Evolutionary conservation across 2,797 vertebrate species (phyloP), one percentile per base, ranked within the genome.

Genomic region (Tapirus indicus): DNA sequence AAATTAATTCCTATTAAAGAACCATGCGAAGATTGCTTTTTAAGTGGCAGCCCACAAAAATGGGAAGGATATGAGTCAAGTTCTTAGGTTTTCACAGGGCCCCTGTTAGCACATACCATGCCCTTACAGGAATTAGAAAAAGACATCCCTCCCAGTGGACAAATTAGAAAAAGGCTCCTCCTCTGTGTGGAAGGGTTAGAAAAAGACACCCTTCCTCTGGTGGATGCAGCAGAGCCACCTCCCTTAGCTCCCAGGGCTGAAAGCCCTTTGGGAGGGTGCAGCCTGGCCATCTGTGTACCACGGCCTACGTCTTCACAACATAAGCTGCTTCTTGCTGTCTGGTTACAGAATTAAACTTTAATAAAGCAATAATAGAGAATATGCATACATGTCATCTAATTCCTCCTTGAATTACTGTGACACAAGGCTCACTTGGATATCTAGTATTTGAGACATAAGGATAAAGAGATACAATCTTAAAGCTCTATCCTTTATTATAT

Each of bases 1-100:
- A 72, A 91, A 86, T 96, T 88, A 96, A 93, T 85, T 96, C 62
- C 83, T 95, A 88, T 91, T 93, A 89, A 96, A 94, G 94, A 93
- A 54, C n/a, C 20, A 56, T 68, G 78, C 27, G 52, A 88, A 84
- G 72, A 84, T 68, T 91, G 83, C 69, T 94, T 93, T 98, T 72
- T 52, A 91, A 79, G 86, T 62, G 60, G 35, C n/a, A 91, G 56
- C 88, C 77, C 88, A 88, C 88, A 96, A 49, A 96, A 94, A 86
- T 62, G 92, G 91, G 92, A 74, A 97, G 95, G 82, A 68, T 62
- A 49, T 97, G 97, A 95, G 52, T 98, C 68, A 95, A 54, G 80
- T 74, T 75, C 92, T 72, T 94, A 54, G 84, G 85, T 92, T 74
- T 94, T 69, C 88, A 80, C 21, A 82, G 77, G 69, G 82, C 64